Evolutionary conservation across 2,888 invertebrate genomes (phyloP), one percentile per base, ranked within the genome.

Genomic region (Idaea aversata): DNA sequence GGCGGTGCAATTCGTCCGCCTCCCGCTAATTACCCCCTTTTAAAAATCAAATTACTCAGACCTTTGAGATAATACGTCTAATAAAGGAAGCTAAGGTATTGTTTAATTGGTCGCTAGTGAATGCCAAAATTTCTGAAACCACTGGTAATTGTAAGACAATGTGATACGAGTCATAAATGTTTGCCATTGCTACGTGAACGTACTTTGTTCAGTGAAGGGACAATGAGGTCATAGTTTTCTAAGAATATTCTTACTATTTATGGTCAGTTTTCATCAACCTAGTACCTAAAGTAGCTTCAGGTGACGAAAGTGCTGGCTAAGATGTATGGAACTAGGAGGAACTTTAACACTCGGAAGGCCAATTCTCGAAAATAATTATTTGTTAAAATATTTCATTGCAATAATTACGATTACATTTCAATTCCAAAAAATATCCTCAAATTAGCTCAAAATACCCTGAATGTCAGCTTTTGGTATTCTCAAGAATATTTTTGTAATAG

Each of bases 61-160:
- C 84, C 34, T 60, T 57, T 13, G 13, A 25, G 10, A n/a, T 2
- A 16, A 57, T 47, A 47, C 47, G 15, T 25, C 15, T 59, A 58
- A 57, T 61, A 36, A 5, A 4, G 1, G 4, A 13, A 63, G 63
- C 62, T 15, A 47, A 47, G 66, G 4, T 63, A 64, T 34, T 70
- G 57, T 34, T 63, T 65, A 35, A 59, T 47, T 70, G 67, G 74
- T 57, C 61, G 64, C 34, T 59, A 67, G 63, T 76, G 75, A 83
- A 86, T 87, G 90, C 90, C 90, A 88, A 91, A 91, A 88, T 89
- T 90, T 84, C 84, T 88, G 87, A 86, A 88, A 86, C 84, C 81
- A 74, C 77, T 76, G 85, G 85, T 90, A 90, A 90, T 90, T 90
- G 86, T 78, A 85, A 89, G 85, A 90, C 91, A 90, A 91, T 88